Evolutionary conservation across 2,113 vertebrate species (phyloP), one percentile per base, ranked within the genome.

Genomic region (Oreochromis niloticus): DNA sequence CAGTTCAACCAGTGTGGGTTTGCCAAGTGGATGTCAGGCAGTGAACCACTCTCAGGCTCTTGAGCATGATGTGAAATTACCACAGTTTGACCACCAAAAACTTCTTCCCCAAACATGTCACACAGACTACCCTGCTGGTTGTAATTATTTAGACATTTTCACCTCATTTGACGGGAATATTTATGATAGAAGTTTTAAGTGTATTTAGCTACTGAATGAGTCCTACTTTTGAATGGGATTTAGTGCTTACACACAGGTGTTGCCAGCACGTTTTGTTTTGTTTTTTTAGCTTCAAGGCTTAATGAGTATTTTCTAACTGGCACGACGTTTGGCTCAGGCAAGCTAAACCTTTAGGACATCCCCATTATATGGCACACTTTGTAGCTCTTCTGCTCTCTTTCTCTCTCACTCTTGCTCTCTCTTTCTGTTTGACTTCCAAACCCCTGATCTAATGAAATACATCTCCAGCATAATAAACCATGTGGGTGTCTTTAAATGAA

Each of bases 401-500:
- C 16, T 86, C 12, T 30, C 24, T 57, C 56, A 30, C 24, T 27
- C 56, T 27, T 57, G 13, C 27, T 81, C 54, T 81, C 63, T 80
- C 7, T 82, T 7, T 88, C 54, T 81, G 68, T 88, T 63, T 79
- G 48, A 68, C 68, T 89, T 88, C 91, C 83, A 86, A 92, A 85
- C 82, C 85, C 17, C 68, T 68, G 82, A 36, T 88, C 81, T 94
- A 95, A 96, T 94, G 89, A 94, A 95, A 84, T 63, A 63, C 84
- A 91, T 91, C 86, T 90, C 68, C 36, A 57, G 79, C 85, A 86
- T 91, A 87, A 91, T 91, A 86, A 89, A 89, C 91, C 90, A 88
- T 24, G 90, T 93, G 90, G 91, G 94, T 91, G 94, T 93, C 68
- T 90, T 93, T 91, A 88, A 89, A 86, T 54, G 82, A 88, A 94